A percentile compares a stretch with the other conserved stretches of the same genome.
Evolutionary conservation across 1,140 invertebrate species (phyloP).

Genomic region (Monochamus saltuarius): DNA sequence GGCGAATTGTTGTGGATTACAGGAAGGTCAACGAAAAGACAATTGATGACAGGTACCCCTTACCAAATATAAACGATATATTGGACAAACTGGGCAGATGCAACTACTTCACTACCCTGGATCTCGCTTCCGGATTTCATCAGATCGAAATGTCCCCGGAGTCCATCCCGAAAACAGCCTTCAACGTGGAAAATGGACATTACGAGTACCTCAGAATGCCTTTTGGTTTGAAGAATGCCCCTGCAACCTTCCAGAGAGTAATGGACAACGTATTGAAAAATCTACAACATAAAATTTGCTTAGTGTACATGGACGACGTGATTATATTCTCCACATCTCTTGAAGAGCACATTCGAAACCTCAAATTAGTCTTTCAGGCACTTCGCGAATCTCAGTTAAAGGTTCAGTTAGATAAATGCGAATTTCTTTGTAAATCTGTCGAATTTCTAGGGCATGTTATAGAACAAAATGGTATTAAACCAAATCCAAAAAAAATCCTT

Average conservation of each 20-base stretch:
- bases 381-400: slow-evolving; percentile 1
- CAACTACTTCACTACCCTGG: slow-evolving; percentile 8
- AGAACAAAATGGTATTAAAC: neutral
- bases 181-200: slow-evolving; percentile 14
- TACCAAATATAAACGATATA: slow-evolving; percentile 11
- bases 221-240: slow-evolving; percentile 20
- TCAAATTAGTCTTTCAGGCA: neutral
- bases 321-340: slow-evolving; percentile 6
- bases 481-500: too few relatives aligned
- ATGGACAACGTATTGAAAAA: slow-evolving; percentile 9
- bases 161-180: slow-evolving; percentile 9
- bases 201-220: slow-evolving; percentile 21
- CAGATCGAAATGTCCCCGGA: slow-evolving; percentile 9
- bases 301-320: slow-evolving; percentile 10
- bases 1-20: slow-evolving; percentile 3
- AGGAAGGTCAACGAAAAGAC: slow-evolving; percentile 11
- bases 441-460: slow-evolving; percentile 17
- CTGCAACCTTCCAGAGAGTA: slow-evolving; percentile 20
- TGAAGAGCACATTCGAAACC: neutral
- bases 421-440: slow-evolving; percentile 10
- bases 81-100: slow-evolving; percentile 8
- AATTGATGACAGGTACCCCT: neutral
- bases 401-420: slow-evolving; percentile 10
- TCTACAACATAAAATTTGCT: slow-evolving; percentile 5
- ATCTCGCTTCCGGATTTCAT: slow-evolving; percentile 11